Base-by-base conservation (phyloP, 2,113 vertebrate genomes). In the Oreochromis spilurus region DNA sequence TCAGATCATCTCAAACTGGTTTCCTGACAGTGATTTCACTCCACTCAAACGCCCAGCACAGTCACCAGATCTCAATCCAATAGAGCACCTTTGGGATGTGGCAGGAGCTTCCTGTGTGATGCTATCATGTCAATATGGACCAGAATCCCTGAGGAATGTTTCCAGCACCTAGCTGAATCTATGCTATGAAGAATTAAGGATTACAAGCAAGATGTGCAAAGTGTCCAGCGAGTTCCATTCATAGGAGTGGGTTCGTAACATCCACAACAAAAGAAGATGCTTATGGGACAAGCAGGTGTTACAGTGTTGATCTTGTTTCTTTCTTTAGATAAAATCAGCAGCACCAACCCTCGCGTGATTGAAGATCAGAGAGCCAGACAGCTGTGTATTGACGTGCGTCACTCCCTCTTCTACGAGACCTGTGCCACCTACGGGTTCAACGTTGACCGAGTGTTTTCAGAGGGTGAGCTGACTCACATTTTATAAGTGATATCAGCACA, bases 371-470 rank as follows among this genome's bases (percentile, higher is more conserved):
- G 97, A 0, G 98, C 98, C 60, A 92, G 97, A 14, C 97, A 97
- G 86, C 95, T 99, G 57, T 99, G 98, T 0, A 87, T 96, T 1
- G 98, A 98, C 16, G 97, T 97, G 90, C 97, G 95, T 7, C 97
- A 98, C 55, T 99, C 97, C 31, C 96, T 97, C 84, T 99, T 99
- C 91, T 99, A 98, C 2, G 98, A 99, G 96, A 99, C 98, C 21
- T 99, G 98, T 1, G 98, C 98, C 26, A 99, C 98, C 4, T 99
- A 99, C 1, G 98, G 98, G 14, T 98, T 99, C 92, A 99, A 99
- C 1, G 97, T 99, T 1, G 98, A 99, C 40, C 90, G 98, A 14
- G 98, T 99, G 87, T 99, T 99, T 94, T 96, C 95, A 4, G 98
- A 99, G 93, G 98, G 97, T 98, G 81, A 97, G 94, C 29, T 31